Conservation (phyloP, 2,888 invertebrate genomes). For the Stenotaenia linearis region DNA sequence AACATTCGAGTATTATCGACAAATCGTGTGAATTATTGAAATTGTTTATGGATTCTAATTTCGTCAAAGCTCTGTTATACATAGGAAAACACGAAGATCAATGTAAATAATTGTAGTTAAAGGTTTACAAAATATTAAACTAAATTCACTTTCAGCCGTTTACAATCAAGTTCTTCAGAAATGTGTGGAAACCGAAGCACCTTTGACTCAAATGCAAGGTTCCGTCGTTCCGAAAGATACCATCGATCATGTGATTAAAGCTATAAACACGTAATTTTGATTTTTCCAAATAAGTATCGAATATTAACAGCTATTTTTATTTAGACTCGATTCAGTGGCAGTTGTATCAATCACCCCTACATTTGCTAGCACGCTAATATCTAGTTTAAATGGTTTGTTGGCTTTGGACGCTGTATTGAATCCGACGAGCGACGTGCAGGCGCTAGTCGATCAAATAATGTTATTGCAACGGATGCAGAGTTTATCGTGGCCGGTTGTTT, state of each 20-base stretch:
- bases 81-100: constrained; percentile 49
- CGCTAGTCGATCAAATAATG: constrained; percentile 72
- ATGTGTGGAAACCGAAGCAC: constrained; percentile 62
- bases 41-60: constrained; percentile 43
- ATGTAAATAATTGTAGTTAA: constrained; percentile 52
- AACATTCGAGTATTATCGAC: constrained; percentile 45
- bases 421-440: constrained; percentile 74
- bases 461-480: constrained; percentile 78
- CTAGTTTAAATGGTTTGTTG: constrained; percentile 53
- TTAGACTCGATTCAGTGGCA: constrained; percentile 33
- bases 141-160: constrained; percentile 48
- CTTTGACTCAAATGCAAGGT: constrained; percentile 38
- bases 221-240: constrained; percentile 38
- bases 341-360: not conserved
- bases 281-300: not conserved
- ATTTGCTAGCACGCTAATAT: constrained; percentile 43
- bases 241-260: constrained; percentile 38
- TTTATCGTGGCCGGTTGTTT: constrained; percentile 70
- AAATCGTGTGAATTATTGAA: constrained; percentile 43
- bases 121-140: not conserved
- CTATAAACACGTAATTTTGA: constrained; percentile 35
- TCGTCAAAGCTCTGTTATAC: constrained; percentile 46
- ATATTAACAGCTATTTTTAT: no score
- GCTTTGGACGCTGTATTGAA: constrained; percentile 77
- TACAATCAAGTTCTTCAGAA: constrained; percentile 65